These are phyloP conservation scores for Thunnus maccoyii DNA, from an alignment of 2,113 vertebrate genomes.

Conservation along the genomic window DNA sequence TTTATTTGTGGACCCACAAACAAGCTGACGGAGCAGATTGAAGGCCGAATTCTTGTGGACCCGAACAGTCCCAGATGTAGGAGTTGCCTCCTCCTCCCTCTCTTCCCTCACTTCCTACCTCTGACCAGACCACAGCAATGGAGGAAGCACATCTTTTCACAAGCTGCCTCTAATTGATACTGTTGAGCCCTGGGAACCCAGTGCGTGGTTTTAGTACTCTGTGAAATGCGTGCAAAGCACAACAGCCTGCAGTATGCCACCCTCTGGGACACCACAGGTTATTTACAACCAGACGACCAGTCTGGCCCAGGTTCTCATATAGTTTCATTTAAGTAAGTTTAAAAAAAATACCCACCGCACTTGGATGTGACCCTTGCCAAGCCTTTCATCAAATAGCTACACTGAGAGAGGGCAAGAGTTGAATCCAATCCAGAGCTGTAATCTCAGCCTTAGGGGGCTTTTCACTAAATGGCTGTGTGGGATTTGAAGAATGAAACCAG, in stretches of 20 bases:
- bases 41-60: constrained; percentile 27
- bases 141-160: constrained; percentile 74
- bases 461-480: constrained; percentile 52
- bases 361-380: constrained; percentile 52
- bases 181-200: constrained; percentile 58
- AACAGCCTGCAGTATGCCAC: constrained; percentile 67
- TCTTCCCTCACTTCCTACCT: constrained; percentile 63
- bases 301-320: constrained; percentile 61
- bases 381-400: constrained; percentile 62
- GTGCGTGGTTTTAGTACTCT: constrained; percentile 64
- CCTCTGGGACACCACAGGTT: constrained; percentile 75
- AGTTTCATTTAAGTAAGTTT: constrained; percentile 60
- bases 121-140: constrained; percentile 57
- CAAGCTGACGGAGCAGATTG: constrained; percentile 28
- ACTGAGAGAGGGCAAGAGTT: constrained; percentile 54
- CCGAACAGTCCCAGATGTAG: background rate
- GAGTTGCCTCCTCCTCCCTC: constrained; percentile 27
- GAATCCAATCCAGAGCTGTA: constrained; percentile 67
- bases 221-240: constrained; percentile 67
- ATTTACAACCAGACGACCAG: constrained; percentile 70
- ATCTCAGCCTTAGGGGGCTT: constrained; percentile 56
- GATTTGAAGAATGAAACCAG: constrained; percentile 57
- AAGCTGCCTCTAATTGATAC: constrained; percentile 77
- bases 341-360: constrained; percentile 35
- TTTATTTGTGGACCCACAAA: constrained; percentile 6